Percentiles rank a stretch among this genome's conserved stretches.
Evolutionary conservation across 2,888 invertebrate genomes (phyloP).

Genomic region (Drosophila glabriapex): DNA sequence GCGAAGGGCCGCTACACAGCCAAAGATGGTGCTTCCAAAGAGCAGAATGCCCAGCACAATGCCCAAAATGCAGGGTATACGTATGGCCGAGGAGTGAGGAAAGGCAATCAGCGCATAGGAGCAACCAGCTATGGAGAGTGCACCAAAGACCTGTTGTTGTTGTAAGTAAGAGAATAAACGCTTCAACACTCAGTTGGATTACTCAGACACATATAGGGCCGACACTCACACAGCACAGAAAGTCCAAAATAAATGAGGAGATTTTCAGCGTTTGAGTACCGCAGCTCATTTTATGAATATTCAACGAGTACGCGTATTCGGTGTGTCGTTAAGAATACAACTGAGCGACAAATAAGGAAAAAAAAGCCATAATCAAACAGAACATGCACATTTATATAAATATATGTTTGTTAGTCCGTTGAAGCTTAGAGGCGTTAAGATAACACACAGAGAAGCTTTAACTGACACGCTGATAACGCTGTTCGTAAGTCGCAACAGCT

Average conservation of each 20-base stretch:
- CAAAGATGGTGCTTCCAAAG: slow-evolving; percentile 71
- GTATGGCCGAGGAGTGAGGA: slow-evolving; percentile 63
- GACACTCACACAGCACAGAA: slow-evolving; percentile 79
- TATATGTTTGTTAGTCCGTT: slow-evolving; percentile 39
- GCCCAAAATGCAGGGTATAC: slow-evolving; percentile 78
- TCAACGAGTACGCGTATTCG: slow-evolving; percentile 8
- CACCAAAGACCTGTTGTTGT: slow-evolving; percentile 63
- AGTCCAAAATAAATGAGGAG: slow-evolving; percentile 75
- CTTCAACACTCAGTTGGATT: neutral
- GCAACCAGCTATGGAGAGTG: slow-evolving; percentile 70
- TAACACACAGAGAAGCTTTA: slow-evolving; percentile 26
- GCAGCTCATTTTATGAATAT: slow-evolving; percentile 70
- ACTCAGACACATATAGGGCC: neutral
- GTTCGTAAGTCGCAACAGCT: slow-evolving; percentile 40
- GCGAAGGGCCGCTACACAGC: slow-evolving; percentile 67
- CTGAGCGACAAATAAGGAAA: slow-evolving; percentile 41
- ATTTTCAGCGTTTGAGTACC: slow-evolving; percentile 75
- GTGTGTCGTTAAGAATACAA: slow-evolving; percentile 37
- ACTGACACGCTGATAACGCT: slow-evolving; percentile 62
- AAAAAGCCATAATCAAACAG: slow-evolving; percentile 26
- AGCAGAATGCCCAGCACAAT: slow-evolving; percentile 70
- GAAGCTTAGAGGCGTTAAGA: slow-evolving; percentile 52
- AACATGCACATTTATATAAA: neutral
- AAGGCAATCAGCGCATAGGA: slow-evolving; percentile 70
- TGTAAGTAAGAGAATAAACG: slow-evolving; percentile 13